Base-by-base conservation (phyloP, 2,113 vertebrate species). In the Charina bottae region DNA sequence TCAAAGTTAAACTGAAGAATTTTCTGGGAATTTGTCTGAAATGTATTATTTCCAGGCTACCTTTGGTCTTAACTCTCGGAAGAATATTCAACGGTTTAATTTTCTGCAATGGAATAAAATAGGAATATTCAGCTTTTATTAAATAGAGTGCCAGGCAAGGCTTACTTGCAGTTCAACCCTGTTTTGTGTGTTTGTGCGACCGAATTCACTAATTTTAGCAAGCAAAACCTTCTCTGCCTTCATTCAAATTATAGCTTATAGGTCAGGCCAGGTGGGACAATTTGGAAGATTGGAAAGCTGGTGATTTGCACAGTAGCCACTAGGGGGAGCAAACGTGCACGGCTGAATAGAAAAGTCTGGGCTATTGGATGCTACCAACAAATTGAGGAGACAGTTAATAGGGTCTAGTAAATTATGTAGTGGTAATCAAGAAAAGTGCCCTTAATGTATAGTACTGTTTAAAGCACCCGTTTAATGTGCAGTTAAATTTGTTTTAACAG, bases 261-360 rank as follows among this genome's bases (percentile, higher is more conserved):
- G 89, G 60, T 64, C 11, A 55, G 49, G 92, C 42, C 13, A 33
- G 56, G 85, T 3, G 0, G 46, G 72, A 83, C 4, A 0, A 17
- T 62, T 59, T 11, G 17, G 2, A 64, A 95, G 23, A 9, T 2
- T 59, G 91, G 72, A 59, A 13, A 68, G 15, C 24, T 89, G 88
- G n/a, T 85, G 83, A 87, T 96, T 92, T 95, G 87, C 62, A 68
- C 93, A 92, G 88, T 59, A 92, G 91, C 96, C 97, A 94, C 95
- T 95, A 94, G 96, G 95, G 96, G 96, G 97, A 94, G 95, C 83
- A 96, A 97, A 97, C 96, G 95, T 84, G 94, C 92, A 93, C 26
- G 5, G 11, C 78, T 83, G 21, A n/a, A 87, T 64, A 64, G 53
- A 26, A 62, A 93, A 90, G 62, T 90, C 17, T 62, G 24, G 53